Evolutionary conservation across 2,113 vertebrate genomes (phyloP).

Genomic region (Synodontis membranacea): DNA sequence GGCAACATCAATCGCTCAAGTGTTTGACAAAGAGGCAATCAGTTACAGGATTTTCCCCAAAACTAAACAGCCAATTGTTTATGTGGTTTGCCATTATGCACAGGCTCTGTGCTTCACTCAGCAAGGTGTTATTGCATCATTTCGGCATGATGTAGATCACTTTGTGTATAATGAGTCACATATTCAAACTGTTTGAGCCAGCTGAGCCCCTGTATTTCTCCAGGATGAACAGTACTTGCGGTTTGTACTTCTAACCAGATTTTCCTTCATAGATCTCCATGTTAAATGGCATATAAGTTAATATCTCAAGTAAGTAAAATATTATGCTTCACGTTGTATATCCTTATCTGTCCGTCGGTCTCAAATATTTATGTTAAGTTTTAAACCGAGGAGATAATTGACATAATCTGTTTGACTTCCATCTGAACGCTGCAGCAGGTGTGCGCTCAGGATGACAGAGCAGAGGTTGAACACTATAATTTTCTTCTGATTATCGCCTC

Average conservation of each 20-base stretch:
- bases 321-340: neutral
- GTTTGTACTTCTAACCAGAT: constrained; percentile 33
- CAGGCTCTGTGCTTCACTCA: constrained; percentile 73
- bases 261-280: constrained; percentile 16
- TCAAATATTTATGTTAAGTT: neutral
- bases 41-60: constrained; percentile 32
- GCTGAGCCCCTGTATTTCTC: constrained; percentile 56
- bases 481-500: constrained; percentile 6
- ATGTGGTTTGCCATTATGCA: constrained; percentile 62
- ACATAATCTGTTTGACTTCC: constrained; percentile 24
- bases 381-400: constrained; percentile 1
- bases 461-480: neutral
- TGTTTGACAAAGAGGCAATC: constrained; percentile 60
- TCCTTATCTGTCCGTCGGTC: neutral
- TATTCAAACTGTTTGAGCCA: constrained; percentile 64
- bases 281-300: constrained; percentile 14
- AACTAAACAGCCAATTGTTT: constrained; percentile 67
- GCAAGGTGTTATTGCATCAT: constrained; percentile 72
- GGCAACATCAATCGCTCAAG: constrained; percentile 55
- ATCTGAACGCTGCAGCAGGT: constrained; percentile 39
- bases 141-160: constrained; percentile 71
- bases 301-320: constrained; percentile 13
- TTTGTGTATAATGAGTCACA: constrained; percentile 73
- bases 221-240: constrained; percentile 36
- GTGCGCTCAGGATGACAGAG: constrained; percentile 17